Evolutionary conservation across 2,888 invertebrate genomes (phyloP), one percentile per base, ranked within the genome.

Genomic region (Dusona sp.): DNA sequence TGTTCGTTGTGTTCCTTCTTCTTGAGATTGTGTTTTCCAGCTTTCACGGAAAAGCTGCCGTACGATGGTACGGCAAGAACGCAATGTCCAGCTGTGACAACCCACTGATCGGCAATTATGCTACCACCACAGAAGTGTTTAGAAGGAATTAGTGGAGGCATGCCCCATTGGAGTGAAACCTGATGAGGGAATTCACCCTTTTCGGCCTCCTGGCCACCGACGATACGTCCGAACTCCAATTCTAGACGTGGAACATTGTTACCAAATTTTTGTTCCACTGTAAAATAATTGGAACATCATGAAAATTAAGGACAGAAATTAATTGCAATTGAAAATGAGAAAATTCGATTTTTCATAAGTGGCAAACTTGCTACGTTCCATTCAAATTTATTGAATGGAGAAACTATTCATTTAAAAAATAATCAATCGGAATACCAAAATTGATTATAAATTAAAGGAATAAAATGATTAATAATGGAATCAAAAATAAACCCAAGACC

Each of bases 21-120:
- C 6, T 74, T 77, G 0, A 96, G 93, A 70, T 95, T 94, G 90
- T 95, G 95, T 0, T 95, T 95, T 42, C 96, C 96, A 0, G 95
- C 95, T 6, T 95, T 94, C 0, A 95, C 95, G 91, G 86, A 61
- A 45, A 90, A 89, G 9, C 38, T 13, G 45, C 94, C 93, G 64
- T 89, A 90, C 48, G 89, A 85, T 87, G 94, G 94, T 25, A 92
- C 89, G 9, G 90, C 91, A 29, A 91, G 81, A 11, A 88, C 54
- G 86, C 95, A 95, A 78, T 94, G 94, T 6, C 90, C 94, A 48
- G 95, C 95, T 0, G 95, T 95, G 1, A 95, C 0, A 19, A 95
- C 87, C 94, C 94, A 94, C 7, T 92, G 86, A 38, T 90, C 89
- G 87, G 79, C 84, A 64, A 95, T 89, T 75, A 95, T 93, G 33